These are phyloP conservation scores for Linnaemya vulpina DNA, from an alignment of 2,888 invertebrate species.

Conservation along the genomic window DNA sequence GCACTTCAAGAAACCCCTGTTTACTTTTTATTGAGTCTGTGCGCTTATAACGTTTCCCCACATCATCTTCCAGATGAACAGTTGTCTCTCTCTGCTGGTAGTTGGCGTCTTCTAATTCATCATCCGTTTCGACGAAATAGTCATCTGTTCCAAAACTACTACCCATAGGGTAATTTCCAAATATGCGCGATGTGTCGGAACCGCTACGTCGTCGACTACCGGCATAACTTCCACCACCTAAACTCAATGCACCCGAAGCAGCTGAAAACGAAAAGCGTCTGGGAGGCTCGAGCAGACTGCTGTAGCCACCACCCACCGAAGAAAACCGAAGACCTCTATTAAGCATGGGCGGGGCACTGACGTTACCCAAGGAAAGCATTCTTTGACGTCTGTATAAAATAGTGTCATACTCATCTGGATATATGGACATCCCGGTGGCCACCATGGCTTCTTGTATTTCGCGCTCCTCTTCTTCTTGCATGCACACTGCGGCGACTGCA, in stretches of 20 bases:
- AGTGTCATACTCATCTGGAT: conserved; percentile 83
- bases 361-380: conserved; percentile 88
- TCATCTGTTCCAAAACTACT: conserved; percentile 83
- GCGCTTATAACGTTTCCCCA: conserved; percentile 74
- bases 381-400: conserved; percentile 84
- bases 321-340: conserved; percentile 85
- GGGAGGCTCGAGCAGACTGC: conserved; percentile 88
- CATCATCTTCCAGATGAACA: conserved; percentile 74
- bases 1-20: conserved; percentile 82
- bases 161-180: conserved; percentile 83
- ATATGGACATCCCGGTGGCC: conserved; percentile 85
- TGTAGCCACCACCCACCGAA: conserved; percentile 88
- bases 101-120: conserved; percentile 83
- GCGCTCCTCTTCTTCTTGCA: conserved; percentile 89
- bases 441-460: conserved; percentile 90
- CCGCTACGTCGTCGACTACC: conserved; percentile 86
- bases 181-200: conserved; percentile 84
- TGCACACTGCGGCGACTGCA: conserved; percentile 90
- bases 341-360: conserved; percentile 85
- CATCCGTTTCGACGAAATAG: conserved; percentile 83
- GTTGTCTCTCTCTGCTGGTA: conserved; percentile 81
- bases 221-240: conserved; percentile 82
- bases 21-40: conserved; percentile 81
- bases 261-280: conserved; percentile 85
- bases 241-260: conserved; percentile 75